Conservation (phyloP, 2,113 vertebrate species). For the Stegastes partitus region DNA sequence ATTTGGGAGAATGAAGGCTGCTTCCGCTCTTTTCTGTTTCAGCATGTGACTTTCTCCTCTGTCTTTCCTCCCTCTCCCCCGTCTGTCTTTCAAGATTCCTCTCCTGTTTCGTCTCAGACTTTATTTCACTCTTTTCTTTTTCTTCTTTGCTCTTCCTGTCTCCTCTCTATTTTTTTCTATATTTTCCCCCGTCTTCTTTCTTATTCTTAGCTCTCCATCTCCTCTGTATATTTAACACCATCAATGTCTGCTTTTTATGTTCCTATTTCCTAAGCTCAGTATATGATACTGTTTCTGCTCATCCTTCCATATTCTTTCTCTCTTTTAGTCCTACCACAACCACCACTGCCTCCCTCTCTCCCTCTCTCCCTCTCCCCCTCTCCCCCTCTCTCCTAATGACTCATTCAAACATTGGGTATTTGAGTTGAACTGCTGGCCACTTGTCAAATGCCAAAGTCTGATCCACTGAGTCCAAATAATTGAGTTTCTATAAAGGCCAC, state of each 20-base stretch:
- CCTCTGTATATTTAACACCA: conserved; percentile 13
- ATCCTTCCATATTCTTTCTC: conserved; percentile 10
- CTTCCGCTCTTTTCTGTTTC: conserved; percentile 83
- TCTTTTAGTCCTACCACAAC: conserved; percentile 14
- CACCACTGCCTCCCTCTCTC: conserved; percentile 31
- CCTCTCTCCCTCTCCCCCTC: conserved; percentile 10
- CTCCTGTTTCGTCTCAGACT: conserved; percentile 29
- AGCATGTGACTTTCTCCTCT: conserved; percentile 78
- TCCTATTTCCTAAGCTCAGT: conserved; percentile 11
- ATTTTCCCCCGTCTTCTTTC: not conserved
- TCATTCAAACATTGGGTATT: conserved; percentile 58
- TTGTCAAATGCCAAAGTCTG: conserved; percentile 61
- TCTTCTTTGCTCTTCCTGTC: conserved; percentile 3
- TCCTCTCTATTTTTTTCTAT: conserved; percentile 19
- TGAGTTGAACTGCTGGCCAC: conserved; percentile 56
- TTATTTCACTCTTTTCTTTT: conserved; percentile 19
- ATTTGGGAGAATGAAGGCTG: conserved; percentile 71
- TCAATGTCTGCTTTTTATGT: conserved; percentile 10
- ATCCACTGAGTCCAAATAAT: conserved; percentile 70
- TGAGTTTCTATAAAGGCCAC: conserved; percentile 57
- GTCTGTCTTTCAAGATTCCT: conserved; percentile 38
- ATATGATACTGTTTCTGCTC: conserved; percentile 28
- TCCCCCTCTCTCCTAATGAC: conserved; percentile 62
- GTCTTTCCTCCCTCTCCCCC: conserved; percentile 52
- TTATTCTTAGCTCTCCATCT: not conserved